Base-by-base conservation (phyloP, 1,140 invertebrate genomes). In the Camponotus floridanus region DNA sequence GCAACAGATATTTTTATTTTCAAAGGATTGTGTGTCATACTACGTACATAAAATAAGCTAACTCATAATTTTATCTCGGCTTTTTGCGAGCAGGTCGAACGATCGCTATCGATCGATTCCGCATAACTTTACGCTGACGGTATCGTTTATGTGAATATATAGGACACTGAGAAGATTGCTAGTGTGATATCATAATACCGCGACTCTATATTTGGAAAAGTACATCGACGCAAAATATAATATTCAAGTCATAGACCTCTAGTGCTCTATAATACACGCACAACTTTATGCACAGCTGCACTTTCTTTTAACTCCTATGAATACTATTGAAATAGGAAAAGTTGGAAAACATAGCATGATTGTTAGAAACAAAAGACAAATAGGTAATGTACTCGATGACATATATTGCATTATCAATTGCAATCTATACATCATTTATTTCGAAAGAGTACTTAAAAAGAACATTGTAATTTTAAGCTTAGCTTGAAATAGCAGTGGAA, bases 121-220 rank as follows among this genome's bases (percentile, higher is more conserved):
- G 26, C 21, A 42, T 83, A 73, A 74, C 79, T 83, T 83, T 83
- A 74, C 39, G 68, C 70, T 33, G 68, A 42, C 18, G 11, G 36
- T 31, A 13, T 74, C 51, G 15, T 61, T 74, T 61, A 33, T 61
- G 39, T n/a, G 39, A 61, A 74, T 73, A 83, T 83, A 73, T 83
- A 11, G 68, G 26, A 2, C 79, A 83, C 13, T n/a, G 36, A 73
- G 55, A 74, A 74, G 67, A 81, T 73, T 81, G 79, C 39, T 3
- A 31, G 36, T 26, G 62, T 61, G 79, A 83, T 83, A 31, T 83
- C 67, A 83, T 74, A 83, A 83, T 80, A 80, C 9, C 42, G 13
- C 55, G n/a, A 45, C 18, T 83, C 68, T 83, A 83, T 73, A 74
- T 83, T 83, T 62, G 68, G 68, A 39, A 26, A 62, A 48, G 31